phyloP scores from a whole-genome alignment of 1,140 invertebrate genomes.

The Drosophila asahinai region DNA sequence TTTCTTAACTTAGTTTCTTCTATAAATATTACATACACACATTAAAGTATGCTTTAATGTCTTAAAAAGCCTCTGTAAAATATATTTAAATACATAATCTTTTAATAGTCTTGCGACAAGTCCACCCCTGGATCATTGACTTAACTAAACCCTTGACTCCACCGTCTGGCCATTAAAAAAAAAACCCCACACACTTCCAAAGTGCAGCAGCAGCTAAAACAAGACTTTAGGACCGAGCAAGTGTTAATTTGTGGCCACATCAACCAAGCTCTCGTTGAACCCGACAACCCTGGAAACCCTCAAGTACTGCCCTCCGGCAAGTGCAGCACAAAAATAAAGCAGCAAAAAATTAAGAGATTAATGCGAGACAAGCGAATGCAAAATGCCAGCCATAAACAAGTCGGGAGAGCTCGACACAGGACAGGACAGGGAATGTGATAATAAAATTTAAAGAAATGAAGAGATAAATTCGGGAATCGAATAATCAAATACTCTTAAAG shows the following conservation, averaged over 20 bases:
- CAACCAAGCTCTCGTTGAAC: conserved; percentile 45
- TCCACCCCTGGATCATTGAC: conserved; percentile 11
- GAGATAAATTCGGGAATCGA: conserved; percentile 14
- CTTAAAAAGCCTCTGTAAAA: not conserved
- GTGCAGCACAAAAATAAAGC: conserved; percentile 49
- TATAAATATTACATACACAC: too few relatives aligned
- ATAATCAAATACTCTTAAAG: conserved; percentile 4
- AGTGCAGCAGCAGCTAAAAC: conserved; percentile 49
- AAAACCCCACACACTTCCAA: conserved; percentile 40
- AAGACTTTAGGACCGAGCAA: conserved; percentile 46
- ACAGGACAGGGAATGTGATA: conserved; percentile 54
- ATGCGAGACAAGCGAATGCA: conserved; percentile 64
- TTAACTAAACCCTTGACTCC: conserved; percentile 30
- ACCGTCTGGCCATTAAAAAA: conserved; percentile 26
- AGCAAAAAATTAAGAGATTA: conserved; percentile 66
- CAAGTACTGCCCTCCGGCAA: conserved; percentile 49
- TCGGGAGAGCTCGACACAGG: conserved; percentile 22
- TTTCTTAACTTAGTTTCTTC: not conserved
- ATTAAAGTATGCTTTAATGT: too few relatives aligned
- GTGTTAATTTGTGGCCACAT: conserved; percentile 56
- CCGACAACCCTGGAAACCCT: conserved; percentile 41
- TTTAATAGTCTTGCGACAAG: not conserved
- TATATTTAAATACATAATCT: not conserved
- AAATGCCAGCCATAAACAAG: conserved; percentile 64
- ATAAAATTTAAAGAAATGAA: conserved; percentile 29